Conservation (phyloP, 2,113 vertebrate genomes). For the Ageneiosus marmoratus region DNA sequence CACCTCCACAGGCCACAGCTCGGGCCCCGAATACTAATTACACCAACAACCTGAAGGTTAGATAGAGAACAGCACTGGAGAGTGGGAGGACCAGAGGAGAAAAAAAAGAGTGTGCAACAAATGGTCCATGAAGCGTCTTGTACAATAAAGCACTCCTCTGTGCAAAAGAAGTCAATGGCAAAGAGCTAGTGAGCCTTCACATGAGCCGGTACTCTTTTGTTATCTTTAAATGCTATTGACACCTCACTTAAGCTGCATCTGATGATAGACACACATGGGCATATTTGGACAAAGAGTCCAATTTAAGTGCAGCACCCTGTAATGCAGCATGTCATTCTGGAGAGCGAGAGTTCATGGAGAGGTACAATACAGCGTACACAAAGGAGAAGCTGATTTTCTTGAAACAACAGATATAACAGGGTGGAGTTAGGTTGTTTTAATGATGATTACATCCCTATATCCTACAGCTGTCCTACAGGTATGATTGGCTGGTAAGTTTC, state of each 20-base stretch:
- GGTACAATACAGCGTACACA: constrained; percentile 15
- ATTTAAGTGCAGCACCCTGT: constrained; percentile 33
- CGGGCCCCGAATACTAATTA: constrained; percentile 59
- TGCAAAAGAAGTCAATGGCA: constrained; percentile 44
- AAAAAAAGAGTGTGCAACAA: constrained; percentile 29
- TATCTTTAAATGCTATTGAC: constrained; percentile 56
- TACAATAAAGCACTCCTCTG: constrained; percentile 46
- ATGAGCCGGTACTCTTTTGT: constrained; percentile 41
- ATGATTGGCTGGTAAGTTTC: background rate
- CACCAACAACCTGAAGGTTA: constrained; percentile 56
- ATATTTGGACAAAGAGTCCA: constrained; percentile 42
- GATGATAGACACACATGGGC: constrained; percentile 42
- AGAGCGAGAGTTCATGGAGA: constrained; percentile 20
- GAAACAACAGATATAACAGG: background rate
- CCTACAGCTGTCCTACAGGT: background rate
- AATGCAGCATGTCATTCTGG: constrained; percentile 18
- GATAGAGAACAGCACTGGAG: constrained; percentile 36
- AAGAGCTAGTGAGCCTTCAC: constrained; percentile 36
- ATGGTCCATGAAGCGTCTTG: constrained; percentile 45
- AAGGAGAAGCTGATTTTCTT: background rate
- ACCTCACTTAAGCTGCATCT: constrained; percentile 51
- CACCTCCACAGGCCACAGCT: constrained; percentile 55
- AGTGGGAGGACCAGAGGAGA: background rate
- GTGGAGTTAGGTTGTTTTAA: constrained; percentile 41
- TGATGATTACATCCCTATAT: background rate